Conservation (phyloP, 2,113 vertebrate genomes). For the Myiozetetes cayanensis region DNA sequence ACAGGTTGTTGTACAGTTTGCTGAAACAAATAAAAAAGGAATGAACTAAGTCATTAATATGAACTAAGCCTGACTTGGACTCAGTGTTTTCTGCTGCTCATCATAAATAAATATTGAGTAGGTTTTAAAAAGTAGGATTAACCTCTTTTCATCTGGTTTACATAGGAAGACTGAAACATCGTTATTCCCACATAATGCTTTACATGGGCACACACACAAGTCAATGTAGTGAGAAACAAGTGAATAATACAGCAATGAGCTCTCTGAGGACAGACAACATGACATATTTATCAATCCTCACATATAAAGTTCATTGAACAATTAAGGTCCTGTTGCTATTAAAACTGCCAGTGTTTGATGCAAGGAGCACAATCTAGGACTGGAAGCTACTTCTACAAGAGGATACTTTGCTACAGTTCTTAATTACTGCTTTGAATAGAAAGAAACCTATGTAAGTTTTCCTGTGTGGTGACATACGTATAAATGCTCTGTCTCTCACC, state of each 20-base stretch:
- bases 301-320: neutral
- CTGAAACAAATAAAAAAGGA: slow-evolving; percentile 66
- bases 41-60: neutral
- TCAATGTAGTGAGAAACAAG: neutral
- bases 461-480: neutral
- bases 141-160: neutral
- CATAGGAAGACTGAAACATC: neutral
- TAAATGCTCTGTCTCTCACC: neutral
- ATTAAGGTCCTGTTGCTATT: neutral
- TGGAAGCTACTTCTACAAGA: neutral
- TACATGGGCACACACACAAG: fast-evolving
- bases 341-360: neutral
- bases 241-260: neutral
- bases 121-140: neutral
- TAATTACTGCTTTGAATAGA: neutral
- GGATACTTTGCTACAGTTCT: neutral
- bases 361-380: neutral
- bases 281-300: neutral
- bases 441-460: neutral
- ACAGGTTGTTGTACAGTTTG: slow-evolving; percentile 85
- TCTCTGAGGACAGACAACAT: neutral
- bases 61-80: neutral
- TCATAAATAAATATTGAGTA: neutral
- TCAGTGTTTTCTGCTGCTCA: neutral
- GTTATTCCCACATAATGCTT: neutral